A percentile compares a stretch with the other conserved stretches of the same genome.
Evolutionary conservation across 2,888 invertebrate genomes (phyloP).

Genomic region (Drosophila ochracea): DNA sequence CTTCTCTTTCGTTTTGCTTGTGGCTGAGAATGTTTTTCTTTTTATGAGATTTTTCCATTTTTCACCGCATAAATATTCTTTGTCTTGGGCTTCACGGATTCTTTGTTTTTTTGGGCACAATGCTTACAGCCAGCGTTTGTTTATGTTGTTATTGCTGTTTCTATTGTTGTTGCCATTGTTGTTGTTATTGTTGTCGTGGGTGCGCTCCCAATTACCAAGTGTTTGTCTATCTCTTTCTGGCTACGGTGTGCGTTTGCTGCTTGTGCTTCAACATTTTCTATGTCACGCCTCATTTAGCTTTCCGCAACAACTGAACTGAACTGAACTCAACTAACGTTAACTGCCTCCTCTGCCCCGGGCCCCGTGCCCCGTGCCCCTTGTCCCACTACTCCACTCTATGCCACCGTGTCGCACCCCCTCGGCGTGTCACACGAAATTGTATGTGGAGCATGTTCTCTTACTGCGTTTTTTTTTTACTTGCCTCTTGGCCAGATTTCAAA

Average conservation of each 20-base stretch:
- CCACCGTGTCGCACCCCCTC: background rate
- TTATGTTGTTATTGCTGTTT: constrained; percentile 12
- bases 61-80: constrained; percentile 50
- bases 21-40: constrained; percentile 7
- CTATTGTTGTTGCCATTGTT: constrained; percentile 13
- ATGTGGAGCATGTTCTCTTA: constrained; percentile 55
- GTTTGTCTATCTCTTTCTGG: constrained; percentile 22
- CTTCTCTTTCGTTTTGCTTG: constrained; percentile 21
- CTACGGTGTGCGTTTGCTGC: constrained; percentile 30
- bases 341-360: background rate
- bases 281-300: constrained; percentile 80
- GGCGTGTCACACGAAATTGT: constrained; percentile 33
- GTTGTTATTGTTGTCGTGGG: constrained; percentile 40
- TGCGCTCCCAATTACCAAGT: constrained; percentile 64
- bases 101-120: constrained; percentile 40
- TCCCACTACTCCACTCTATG: background rate
- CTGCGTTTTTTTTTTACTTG: constrained; percentile 11
- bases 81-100: constrained; percentile 32
- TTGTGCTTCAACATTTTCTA: constrained; percentile 56
- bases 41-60: constrained; percentile 55
- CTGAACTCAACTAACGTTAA: constrained; percentile 31
- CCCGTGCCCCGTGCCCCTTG: background rate
- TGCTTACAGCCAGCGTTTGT: constrained; percentile 36
- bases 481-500: constrained; percentile 52
- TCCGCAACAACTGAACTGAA: constrained; percentile 61